Percentiles rank a stretch among this genome's conserved stretches.
Conservation (phyloP, 2,888 invertebrate genomes). For the Dysmachus trigonus region DNA sequence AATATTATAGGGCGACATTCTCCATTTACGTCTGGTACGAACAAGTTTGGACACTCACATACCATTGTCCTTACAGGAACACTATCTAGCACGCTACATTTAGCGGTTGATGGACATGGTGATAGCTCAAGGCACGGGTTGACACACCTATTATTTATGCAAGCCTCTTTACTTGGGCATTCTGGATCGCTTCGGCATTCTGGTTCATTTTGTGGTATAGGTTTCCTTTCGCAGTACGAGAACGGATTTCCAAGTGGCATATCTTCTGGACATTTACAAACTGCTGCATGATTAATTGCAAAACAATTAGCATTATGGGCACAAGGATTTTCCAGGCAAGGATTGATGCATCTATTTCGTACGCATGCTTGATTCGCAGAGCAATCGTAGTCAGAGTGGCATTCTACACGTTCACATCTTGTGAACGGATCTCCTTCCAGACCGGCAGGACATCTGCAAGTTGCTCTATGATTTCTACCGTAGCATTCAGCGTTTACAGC, state of each 20-base stretch:
- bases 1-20: slow-evolving; percentile 76
- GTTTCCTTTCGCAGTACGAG: slow-evolving; percentile 74
- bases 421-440: slow-evolving; percentile 83
- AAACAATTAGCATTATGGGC: slow-evolving; percentile 85
- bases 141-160: slow-evolving; percentile 79
- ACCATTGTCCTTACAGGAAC: slow-evolving; percentile 87
- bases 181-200: slow-evolving; percentile 82
- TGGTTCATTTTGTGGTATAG: slow-evolving; percentile 66
- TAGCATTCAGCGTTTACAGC: slow-evolving; percentile 86
- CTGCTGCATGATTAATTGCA: slow-evolving; percentile 80
- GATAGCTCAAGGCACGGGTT: slow-evolving; percentile 80
- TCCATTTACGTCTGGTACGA: slow-evolving; percentile 81
- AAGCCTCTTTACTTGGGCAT: slow-evolving; percentile 82
- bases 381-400: slow-evolving; percentile 81
- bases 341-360: slow-evolving; percentile 78
- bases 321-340: slow-evolving; percentile 80
- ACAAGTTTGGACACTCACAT: slow-evolving; percentile 87
- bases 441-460: slow-evolving; percentile 81
- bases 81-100: slow-evolving; percentile 85
- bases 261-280: slow-evolving; percentile 84
- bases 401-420: slow-evolving; percentile 80
- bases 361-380: slow-evolving; percentile 78
- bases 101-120: slow-evolving; percentile 79
- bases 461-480: slow-evolving; percentile 80
- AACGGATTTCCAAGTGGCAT: slow-evolving; percentile 82